Evolutionary conservation across 2,888 invertebrate genomes (phyloP), one percentile per base, ranked within the genome.

Genomic region (Conus canariensis): DNA sequence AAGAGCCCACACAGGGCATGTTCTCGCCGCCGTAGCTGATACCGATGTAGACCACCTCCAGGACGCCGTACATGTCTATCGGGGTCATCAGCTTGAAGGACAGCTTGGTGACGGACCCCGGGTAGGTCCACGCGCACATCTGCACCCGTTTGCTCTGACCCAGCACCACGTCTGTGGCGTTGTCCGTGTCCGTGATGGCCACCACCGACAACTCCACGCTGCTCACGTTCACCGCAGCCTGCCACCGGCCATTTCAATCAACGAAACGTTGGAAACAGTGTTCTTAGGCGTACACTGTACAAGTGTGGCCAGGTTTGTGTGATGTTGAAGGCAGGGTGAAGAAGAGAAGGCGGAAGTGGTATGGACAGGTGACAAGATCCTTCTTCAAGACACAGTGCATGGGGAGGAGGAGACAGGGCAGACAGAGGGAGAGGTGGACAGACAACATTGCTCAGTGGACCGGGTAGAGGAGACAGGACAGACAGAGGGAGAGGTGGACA

Each of bases 41-140:
- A 9, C 93, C 93, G 19, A 94, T 93, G 83, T 93, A 93, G 80
- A 93, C 92, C 4, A 95, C 89, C 88, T 95, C 94, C 88, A 95
- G 90, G 45, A 92, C 92, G 2, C 92, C 93, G 3, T 92, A 56
- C 45, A 77, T 30, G 22, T 89, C 91, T 10, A 91, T 25, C 0
- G 94, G 93, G 0, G 95, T 93, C 64, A 91, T 91, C 14, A 94
- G 92, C 16, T 92, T 87, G 19, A 94, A 87, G 9, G 92, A 88
- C 19, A 93, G 86, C 2, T 92, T 87, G 85, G 93, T 93, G 30
- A 80, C 87, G 0, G 90, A 70, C 3, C 89, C 90, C 30, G 93
- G 92, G 16, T 93, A 93, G 10, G 93, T 91, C 10, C 90, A 90
- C 67, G 91, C 88, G 16, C 92, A 91, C 16, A 93, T n/a, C 19